Base-by-base conservation (phyloP, 2,113 vertebrate genomes). In the Pao palembangensis region DNA sequence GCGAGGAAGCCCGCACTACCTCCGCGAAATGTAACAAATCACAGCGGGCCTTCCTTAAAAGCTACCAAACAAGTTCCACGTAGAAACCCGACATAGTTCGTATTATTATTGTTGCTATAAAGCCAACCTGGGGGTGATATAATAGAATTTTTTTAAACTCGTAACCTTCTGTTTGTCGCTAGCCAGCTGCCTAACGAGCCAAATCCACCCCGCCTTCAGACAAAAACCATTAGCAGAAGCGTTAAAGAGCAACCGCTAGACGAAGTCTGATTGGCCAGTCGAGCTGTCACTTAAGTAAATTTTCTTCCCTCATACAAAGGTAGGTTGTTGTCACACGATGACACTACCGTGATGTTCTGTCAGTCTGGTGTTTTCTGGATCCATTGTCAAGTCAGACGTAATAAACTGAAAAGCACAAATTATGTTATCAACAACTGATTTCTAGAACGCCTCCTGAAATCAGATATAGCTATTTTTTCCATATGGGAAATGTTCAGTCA, bases 101-200 rank as follows among this genome's bases (percentile, higher is more conserved):
- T 19, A 17, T 58, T 43, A 25, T 23, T 72, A 62, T 43, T 0
- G 54, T n/a, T 50, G 23, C 67, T 59, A 44, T 20, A 72, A 82
- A 74, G 17, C 67, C 71, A 58, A 62, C 67, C 78, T 69, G 58
- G 73, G 46, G 65, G 63, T 65, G 50, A 79, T 77, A 88, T 76
- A 80, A 56, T 87, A 80, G 73, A 78, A 73, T 71, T 74, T 83
- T 83, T 53, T n/a, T 83, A 80, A 90, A 91, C 89, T 92, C 91
- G 89, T 90, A 90, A 90, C 88, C 91, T 89, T 91, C 89, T 89
- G 88, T 82, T 91, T 89, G 87, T 87, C 84, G 85, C 88, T 88
- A 88, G 83, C 84, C 86, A 75, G 81, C 85, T 89, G 87, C 85
- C 88, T 75, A 90, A 82, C 88, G 63, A 85, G 58, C 56, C 67